Evolutionary conservation across 2,888 invertebrate genomes (phyloP), one percentile per base, ranked within the genome.

Genomic region (Lasioglossum villosulum): DNA sequence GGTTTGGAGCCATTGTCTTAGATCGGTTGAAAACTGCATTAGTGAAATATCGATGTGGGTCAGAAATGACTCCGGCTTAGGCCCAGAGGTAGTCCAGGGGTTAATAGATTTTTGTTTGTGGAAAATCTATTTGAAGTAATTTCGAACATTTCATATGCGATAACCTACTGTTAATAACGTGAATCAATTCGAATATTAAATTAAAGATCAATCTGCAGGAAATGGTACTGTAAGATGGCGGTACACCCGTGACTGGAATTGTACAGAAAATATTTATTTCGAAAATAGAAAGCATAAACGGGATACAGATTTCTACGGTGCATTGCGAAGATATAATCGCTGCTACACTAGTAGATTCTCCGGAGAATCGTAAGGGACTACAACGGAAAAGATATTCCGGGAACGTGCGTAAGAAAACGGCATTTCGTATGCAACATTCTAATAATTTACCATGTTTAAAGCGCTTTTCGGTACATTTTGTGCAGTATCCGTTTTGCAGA

Each of bases 381-480:
- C 45, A 45, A 45, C 23, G 23, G 68, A 37, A 12, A 37, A 23
- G 23, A 68, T 68, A 37, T 37, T 37, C 37, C 39, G n/a, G 10
- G 39, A 39, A 37, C n/a, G 39, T n/a, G 10, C n/a, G n/a, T n/a
- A 39, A 70, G 70, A 70, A 70, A 39, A 70, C 39, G 70, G 70
- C n/a, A n/a, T 70, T 37, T 39, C 39, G n/a, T 39, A 74, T 74
- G 56, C 39, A 68, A 66, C n/a, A 3, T 63, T 16, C 63, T 52
- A 73, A 72, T 72, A 78, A 81, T 81, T 42, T 37, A 30, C 4
- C 27, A 37, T 39, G 30, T 78, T 52, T 42, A 16, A 27, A 37
- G 27, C 59, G 30, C 23, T 72, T 78, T 72, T 63, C 27, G 27
- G 27, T 66, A 39, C 1, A 8, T 8, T 27, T 19, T 10, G 48